Evolutionary conservation across 37 sponge, comb jelly and placozoan species (phyloP).

Genomic region (Hexactinellida sp.): DNA sequence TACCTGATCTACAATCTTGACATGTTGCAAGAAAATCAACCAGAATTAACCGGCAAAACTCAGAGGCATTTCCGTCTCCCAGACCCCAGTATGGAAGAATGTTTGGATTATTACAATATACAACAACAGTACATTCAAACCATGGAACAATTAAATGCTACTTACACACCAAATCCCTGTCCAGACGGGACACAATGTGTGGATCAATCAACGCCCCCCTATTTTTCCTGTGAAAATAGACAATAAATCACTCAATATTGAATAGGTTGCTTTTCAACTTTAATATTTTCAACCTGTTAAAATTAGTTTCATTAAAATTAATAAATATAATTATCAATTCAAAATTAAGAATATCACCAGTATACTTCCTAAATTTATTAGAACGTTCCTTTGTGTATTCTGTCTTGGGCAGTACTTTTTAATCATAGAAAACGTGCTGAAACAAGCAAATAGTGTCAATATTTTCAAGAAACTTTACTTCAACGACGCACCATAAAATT

Average conservation of each 20-base stretch:
- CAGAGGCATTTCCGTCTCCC: background rate
- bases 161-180: background rate
- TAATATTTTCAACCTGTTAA: background rate
- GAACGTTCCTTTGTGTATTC: too few relatives aligned
- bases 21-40: background rate
- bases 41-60: background rate
- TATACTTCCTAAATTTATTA: too few relatives aligned
- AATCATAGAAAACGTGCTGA: too few relatives aligned
- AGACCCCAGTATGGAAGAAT: background rate
- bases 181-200: background rate
- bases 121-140: background rate
- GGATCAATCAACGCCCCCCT: background rate
- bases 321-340: too few relatives aligned
- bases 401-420: too few relatives aligned
- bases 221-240: background rate
- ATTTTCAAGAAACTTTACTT: too few relatives aligned
- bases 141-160: background rate
- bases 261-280: background rate
- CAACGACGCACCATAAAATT: too few relatives aligned
- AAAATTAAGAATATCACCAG: too few relatives aligned
- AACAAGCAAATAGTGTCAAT: too few relatives aligned
- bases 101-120: background rate
- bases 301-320: too few relatives aligned
- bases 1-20: background rate
- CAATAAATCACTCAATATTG: too few relatives aligned